These are phyloP conservation scores for Listronotus bonariensis DNA, from an alignment of 1,140 invertebrate genomes.

Conservation along the genomic window DNA sequence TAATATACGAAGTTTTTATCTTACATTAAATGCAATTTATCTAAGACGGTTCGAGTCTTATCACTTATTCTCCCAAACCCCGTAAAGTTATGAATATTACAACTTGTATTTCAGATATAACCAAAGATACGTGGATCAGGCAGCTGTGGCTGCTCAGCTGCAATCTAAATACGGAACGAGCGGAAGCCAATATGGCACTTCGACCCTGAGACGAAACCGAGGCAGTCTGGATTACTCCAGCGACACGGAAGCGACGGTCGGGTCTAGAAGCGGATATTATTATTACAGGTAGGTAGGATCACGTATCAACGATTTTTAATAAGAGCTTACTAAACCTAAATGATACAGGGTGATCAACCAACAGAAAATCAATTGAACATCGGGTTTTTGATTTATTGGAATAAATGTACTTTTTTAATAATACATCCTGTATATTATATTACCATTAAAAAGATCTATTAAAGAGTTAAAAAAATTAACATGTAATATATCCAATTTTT, in stretches of 20 bases:
- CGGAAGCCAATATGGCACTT: conserved; percentile 55
- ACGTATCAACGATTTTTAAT: background rate
- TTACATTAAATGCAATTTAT: no score
- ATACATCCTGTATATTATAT: no score
- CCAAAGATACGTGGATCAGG: conserved; percentile 61
- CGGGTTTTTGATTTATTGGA: no score
- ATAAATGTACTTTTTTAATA: no score
- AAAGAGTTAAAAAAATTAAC: no score
- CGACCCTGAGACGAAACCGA: conserved; percentile 68
- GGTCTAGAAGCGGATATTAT: conserved; percentile 76
- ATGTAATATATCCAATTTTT: no score
- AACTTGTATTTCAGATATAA: conserved; percentile 56
- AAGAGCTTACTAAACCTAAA: no score
- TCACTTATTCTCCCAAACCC: background rate
- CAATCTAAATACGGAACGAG: conserved; percentile 53
- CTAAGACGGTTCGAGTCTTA: no score
- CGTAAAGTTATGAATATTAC: background rate
- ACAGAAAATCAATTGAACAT: no score
- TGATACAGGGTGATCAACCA: no score
- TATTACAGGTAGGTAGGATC: conserved; percentile 64
- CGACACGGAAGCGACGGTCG: conserved; percentile 89
- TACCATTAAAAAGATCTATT: no score
- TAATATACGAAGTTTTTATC: no score
- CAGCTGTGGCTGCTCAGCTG: conserved; percentile 58
- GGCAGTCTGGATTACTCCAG: conserved; percentile 86